A percentile compares a stretch with the other conserved stretches of the same genome.
phyloP scores from a whole-genome alignment of 2,888 invertebrate species.

The Muscina levida region DNA sequence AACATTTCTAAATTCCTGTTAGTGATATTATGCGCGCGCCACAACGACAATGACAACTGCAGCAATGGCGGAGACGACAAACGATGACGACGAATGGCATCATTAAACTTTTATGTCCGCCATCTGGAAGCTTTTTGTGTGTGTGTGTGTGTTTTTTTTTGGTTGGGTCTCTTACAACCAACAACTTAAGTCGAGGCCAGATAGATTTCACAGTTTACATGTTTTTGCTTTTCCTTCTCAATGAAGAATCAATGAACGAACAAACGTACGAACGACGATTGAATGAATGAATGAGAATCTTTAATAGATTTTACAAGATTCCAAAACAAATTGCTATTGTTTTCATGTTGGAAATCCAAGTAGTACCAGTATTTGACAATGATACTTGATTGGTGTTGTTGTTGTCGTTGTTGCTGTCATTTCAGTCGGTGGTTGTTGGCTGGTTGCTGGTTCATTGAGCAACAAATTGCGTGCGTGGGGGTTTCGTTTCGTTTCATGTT shows the following conservation, averaged over 20 bases:
- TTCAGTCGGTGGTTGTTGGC: background rate
- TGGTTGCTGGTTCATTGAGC: slow-evolving; percentile 48
- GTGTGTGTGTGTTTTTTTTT: no score
- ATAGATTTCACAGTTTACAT: no score
- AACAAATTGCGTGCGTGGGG: slow-evolving; percentile 62
- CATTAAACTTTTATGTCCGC: slow-evolving; percentile 1
- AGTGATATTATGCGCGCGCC: no score
- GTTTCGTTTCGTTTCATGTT: slow-evolving; percentile 48
- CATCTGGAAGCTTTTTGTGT: slow-evolving; percentile 1
- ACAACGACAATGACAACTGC: background rate
- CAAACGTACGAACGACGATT: background rate
- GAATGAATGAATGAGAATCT: slow-evolving; percentile 15
- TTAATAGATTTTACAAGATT: background rate
- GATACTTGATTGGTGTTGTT: slow-evolving; percentile 2
- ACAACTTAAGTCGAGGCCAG: background rate
- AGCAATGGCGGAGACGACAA: background rate
- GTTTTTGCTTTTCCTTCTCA: background rate
- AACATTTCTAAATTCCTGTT: slow-evolving; percentile 53
- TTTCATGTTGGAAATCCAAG: background rate
- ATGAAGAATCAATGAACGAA: slow-evolving; percentile 5
- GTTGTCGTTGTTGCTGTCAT: slow-evolving; percentile 5
- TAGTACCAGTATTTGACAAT: slow-evolving; percentile 5
- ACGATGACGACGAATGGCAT: background rate
- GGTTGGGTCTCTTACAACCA: background rate
- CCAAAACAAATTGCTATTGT: slow-evolving; percentile 20